Conservation (phyloP, 2,113 vertebrate genomes). For the Neofelis nebulosa region DNA sequence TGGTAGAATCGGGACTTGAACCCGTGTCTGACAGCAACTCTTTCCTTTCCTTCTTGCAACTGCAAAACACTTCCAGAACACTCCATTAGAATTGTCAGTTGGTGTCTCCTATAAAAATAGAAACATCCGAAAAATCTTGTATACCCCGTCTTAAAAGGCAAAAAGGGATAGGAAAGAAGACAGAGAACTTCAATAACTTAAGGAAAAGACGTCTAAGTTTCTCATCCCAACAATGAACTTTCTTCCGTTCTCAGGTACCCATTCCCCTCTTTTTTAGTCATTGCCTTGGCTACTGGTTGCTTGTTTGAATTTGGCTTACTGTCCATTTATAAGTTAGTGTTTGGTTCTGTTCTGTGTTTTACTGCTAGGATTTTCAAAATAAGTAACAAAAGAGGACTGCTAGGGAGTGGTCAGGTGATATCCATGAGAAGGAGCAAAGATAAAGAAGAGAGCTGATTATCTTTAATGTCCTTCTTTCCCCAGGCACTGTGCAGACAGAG, state of each 20-base stretch:
- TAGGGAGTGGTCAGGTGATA: not conserved
- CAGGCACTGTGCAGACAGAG: not conserved
- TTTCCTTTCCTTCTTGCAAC: not conserved
- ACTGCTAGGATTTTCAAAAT: constrained; percentile 19
- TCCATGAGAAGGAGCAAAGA: not conserved
- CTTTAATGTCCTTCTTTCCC: not conserved
- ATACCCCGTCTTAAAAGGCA: not conserved
- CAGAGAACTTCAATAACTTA: not conserved
- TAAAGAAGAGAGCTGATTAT: not conserved
- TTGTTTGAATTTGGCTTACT: constrained; percentile 19
- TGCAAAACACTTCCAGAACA: not conserved
- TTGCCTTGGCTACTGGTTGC: not conserved
- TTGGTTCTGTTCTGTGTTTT: not conserved
- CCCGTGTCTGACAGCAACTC: not conserved
- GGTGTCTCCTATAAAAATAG: not conserved
- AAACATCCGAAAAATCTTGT: not conserved
- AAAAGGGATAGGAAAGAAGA: not conserved
- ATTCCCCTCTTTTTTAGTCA: not conserved
- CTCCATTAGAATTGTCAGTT: not conserved
- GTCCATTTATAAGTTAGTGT: constrained; percentile 22
- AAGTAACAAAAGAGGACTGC: not conserved
- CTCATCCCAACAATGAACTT: not conserved
- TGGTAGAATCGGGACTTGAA: not conserved
- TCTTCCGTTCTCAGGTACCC: not conserved
- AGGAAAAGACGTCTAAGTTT: not conserved